Evolutionary conservation across 92 coral and sea anemone species (phyloP), one percentile per base, ranked within the genome.

Genomic region (Epizoanthus illoricatus): DNA sequence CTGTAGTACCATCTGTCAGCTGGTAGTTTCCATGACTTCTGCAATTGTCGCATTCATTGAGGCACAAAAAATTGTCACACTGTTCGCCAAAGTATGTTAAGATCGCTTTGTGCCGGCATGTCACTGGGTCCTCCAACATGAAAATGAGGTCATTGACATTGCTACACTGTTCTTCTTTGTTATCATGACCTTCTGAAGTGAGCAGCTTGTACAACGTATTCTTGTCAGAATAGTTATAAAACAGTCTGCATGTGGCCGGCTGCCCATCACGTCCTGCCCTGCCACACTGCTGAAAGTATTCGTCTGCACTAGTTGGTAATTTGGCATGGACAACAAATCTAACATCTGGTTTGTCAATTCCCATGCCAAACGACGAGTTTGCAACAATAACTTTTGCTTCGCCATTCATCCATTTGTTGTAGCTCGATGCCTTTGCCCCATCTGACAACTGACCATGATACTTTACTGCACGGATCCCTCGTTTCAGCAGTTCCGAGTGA

Each of bases 291-390:
- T 45, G 49, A 45, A 45, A 45, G 49, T 45, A 45, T 56, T 83
- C 86, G 5, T 83, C 86, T 13, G 73, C 41, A 39, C 75, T 43
- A 59, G 87, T 84, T 43, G 81, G 83, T 4, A 74, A 21, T 11
- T 66, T 17, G 15, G 87, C 83, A 84, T 84, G 87, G 18, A 84
- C 23, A 0, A 84, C 75, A 84, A 39, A 84, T 24, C 71, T 39
- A 16, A 84, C 87, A 75, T 84, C 49, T 17, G 74, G 82, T 49
- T 84, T 84, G 45, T 84, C 87, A 43, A 74, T 84, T 33, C 87
- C 83, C 87, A 84, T 84, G 19, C 87, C 87, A 75, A 84, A 84
- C 18, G 83, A 84, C 4, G 87, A 84, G 67, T 84, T 84, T 45
- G 78, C 78, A 3, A 73, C 57, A 42, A 73, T 73, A 7, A 73